Percentiles rank a stretch among this genome's conserved stretches.
Evolutionary conservation across 2,888 invertebrate species (phyloP).

Genomic region (Andrena minutula): DNA sequence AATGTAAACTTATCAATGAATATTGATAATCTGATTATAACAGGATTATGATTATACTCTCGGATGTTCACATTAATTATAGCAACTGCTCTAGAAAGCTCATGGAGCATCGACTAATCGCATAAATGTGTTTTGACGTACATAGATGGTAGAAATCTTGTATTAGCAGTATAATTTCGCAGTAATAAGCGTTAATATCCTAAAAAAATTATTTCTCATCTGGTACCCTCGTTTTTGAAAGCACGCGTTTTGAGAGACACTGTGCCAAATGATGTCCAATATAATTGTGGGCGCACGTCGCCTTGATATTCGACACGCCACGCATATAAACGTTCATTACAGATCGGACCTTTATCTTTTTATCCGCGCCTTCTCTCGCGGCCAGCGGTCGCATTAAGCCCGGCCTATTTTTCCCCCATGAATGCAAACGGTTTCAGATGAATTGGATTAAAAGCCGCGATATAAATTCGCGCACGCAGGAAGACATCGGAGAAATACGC

Average conservation of each 20-base stretch:
- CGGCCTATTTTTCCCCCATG: constrained; percentile 20
- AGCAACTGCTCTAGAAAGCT: too few relatives aligned
- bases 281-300: constrained; percentile 21
- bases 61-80: too few relatives aligned
- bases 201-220: background rate
- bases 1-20: background rate
- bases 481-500: constrained; percentile 44
- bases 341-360: constrained; percentile 41
- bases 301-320: constrained; percentile 35
- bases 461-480: constrained; percentile 36
- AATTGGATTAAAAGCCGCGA: constrained; percentile 43
- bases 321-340: constrained; percentile 40
- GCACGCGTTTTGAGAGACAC: constrained; percentile 30
- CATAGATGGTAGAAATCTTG: too few relatives aligned
- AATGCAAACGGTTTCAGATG: constrained; percentile 30
- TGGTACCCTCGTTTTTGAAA: background rate
- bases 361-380: constrained; percentile 14
- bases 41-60: too few relatives aligned
- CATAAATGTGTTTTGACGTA: too few relatives aligned
- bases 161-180: too few relatives aligned
- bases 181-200: background rate
- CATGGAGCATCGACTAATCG: too few relatives aligned
- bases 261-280: constrained; percentile 28
- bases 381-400: constrained; percentile 9
- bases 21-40: background rate